These are phyloP conservation scores for Vannuccia rotundouncinata DNA, from an alignment of 2,888 invertebrate genomes.

Conservation along the genomic window DNA sequence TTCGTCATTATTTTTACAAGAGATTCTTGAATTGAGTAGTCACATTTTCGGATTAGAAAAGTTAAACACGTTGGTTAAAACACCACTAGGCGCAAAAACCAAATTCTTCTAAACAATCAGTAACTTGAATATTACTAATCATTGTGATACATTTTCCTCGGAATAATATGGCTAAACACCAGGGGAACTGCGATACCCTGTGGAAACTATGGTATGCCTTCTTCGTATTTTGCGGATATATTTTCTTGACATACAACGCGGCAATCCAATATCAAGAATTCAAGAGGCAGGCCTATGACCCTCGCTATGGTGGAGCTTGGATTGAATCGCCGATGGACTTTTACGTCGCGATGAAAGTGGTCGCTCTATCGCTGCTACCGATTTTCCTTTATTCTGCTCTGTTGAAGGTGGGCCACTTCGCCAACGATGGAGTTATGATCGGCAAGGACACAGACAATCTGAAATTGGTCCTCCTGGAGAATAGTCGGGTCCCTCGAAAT, in stretches of 20 bases:
- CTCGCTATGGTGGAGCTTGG: slow-evolving; percentile 32
- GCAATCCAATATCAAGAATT: slow-evolving; percentile 18
- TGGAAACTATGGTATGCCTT: slow-evolving; percentile 35
- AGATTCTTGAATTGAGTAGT: too few species aligned
- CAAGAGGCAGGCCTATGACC: slow-evolving; percentile 31
- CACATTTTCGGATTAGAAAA: too few species aligned
- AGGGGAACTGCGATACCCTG: slow-evolving; percentile 28
- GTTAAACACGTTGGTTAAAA: too few species aligned
- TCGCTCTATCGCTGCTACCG: slow-evolving; percentile 5
- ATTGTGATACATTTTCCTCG: neutral
- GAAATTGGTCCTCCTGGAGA: slow-evolving; percentile 30
- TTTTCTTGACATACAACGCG: slow-evolving; percentile 29
- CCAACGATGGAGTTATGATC: slow-evolving; percentile 32
- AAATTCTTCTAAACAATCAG: neutral
- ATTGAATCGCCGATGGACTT: slow-evolving; percentile 27
- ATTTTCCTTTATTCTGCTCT: slow-evolving; percentile 31
- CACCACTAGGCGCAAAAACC: too few species aligned
- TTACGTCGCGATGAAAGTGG: slow-evolving; percentile 21
- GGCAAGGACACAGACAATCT: slow-evolving; percentile 27
- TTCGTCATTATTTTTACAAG: too few species aligned
- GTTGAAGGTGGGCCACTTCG: slow-evolving; percentile 21
- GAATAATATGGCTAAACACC: neutral
- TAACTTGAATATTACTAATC: neutral
- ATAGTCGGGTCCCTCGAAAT: neutral
- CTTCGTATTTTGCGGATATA: neutral